Evolutionary conservation across 2,113 vertebrate genomes (phyloP).

Genomic region (Melierax canorus): DNA sequence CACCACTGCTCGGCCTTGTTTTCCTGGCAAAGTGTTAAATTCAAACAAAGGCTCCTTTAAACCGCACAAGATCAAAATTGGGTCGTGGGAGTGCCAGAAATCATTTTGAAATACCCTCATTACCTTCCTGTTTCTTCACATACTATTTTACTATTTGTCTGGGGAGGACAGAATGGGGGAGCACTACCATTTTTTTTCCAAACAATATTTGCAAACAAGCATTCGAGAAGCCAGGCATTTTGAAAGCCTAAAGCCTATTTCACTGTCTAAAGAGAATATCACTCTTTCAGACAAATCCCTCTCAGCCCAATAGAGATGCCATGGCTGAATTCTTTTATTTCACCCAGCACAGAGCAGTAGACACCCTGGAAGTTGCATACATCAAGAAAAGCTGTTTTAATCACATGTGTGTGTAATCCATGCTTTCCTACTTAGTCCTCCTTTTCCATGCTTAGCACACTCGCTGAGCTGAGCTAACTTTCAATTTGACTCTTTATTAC

Average conservation of each 20-base stretch:
- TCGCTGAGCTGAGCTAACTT: conserved; percentile 1
- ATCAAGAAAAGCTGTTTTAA: conserved; percentile 55
- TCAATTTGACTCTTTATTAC: conserved; percentile 15
- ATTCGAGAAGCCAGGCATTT: conserved; percentile 35
- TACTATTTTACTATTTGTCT: conserved; percentile 15
- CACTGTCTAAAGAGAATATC: conserved; percentile 40
- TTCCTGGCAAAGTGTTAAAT: conserved; percentile 30
- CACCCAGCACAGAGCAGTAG: conserved; percentile 45
- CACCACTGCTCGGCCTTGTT: neutral
- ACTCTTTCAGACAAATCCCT: conserved; percentile 42
- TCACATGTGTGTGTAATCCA: conserved; percentile 31
- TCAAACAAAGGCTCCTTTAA: conserved; percentile 65
- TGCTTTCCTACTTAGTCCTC: neutral
- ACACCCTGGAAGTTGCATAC: conserved; percentile 25
- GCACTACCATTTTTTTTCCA: neutral
- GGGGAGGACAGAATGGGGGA: neutral
- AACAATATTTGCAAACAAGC: conserved; percentile 41
- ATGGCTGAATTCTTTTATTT: conserved; percentile 7
- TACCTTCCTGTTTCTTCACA: conserved; percentile 26
- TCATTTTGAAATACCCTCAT: conserved; percentile 39
- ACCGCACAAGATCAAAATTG: conserved; percentile 5
- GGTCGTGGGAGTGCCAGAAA: conserved; percentile 30
- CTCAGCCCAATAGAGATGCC: conserved; percentile 9
- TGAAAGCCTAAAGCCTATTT: conserved; percentile 1
- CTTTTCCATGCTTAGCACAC: neutral